phyloP scores from a whole-genome alignment of 2,113 vertebrate genomes.

The Merops nubicus region DNA sequence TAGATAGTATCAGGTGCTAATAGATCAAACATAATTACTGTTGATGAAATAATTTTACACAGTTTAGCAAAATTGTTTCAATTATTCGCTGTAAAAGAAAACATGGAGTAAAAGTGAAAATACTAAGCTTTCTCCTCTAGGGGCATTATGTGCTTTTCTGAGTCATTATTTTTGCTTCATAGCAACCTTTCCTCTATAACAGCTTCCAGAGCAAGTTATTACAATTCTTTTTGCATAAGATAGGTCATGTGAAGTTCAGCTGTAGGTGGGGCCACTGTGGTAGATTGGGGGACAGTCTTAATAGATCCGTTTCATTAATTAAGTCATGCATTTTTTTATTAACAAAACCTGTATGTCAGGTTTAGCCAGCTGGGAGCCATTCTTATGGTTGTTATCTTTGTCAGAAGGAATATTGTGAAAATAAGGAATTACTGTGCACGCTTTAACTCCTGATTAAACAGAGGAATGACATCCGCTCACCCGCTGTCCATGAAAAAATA shows the following conservation, averaged over 20 bases:
- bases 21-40: conserved; percentile 65
- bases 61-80: conserved; percentile 44
- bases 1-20: conserved; percentile 65
- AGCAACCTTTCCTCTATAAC: conserved; percentile 69
- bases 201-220: conserved; percentile 79
- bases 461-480: conserved; percentile 64
- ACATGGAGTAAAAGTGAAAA: conserved; percentile 47
- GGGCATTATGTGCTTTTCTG: conserved; percentile 65
- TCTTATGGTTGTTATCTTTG: conserved; percentile 82
- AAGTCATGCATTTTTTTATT: conserved; percentile 82
- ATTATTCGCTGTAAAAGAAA: conserved; percentile 60
- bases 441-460: conserved; percentile 83
- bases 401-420: conserved; percentile 83
- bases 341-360: conserved; percentile 83
- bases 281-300: conserved; percentile 79
- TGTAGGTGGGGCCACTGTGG: conserved; percentile 77
- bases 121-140: conserved; percentile 66
- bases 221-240: conserved; percentile 81
- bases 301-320: conserved; percentile 85
- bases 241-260: conserved; percentile 81
- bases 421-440: conserved; percentile 77
- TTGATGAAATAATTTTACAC: conserved; percentile 55
- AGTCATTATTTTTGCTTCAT: conserved; percentile 62
- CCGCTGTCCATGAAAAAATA: conserved; percentile 67
- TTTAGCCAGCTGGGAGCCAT: conserved; percentile 79